Evolutionary conservation across 2,888 invertebrate genomes (phyloP).

Genomic region (Adineta ricciae): DNA sequence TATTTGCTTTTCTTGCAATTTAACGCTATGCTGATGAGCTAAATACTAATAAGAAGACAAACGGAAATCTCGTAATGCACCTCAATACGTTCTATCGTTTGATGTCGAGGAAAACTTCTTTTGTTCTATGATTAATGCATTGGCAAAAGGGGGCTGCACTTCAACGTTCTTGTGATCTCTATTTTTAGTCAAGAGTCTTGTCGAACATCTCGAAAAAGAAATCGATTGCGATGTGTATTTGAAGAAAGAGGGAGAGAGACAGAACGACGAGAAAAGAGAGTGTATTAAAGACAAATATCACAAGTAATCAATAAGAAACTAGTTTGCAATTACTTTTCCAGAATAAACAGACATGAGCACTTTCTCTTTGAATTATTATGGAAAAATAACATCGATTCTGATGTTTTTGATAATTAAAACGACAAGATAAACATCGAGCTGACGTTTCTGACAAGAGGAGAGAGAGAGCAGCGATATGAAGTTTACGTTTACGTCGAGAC

Average conservation of each 20-base stretch:
- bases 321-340: background rate
- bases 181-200: background rate
- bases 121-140: background rate
- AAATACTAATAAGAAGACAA: background rate
- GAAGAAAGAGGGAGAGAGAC: background rate
- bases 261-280: background rate
- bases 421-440: background rate
- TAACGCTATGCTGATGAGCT: too few relatives aligned
- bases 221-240: background rate
- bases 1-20: too few relatives aligned
- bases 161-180: background rate
- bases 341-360: background rate
- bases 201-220: background rate
- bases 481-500: background rate
- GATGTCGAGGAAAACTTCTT: background rate
- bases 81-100: background rate
- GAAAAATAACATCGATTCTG: background rate
- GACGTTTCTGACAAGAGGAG: background rate
- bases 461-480: background rate
- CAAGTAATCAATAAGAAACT: background rate
- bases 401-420: background rate
- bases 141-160: background rate
- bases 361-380: background rate
- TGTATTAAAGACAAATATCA: background rate
- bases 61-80: background rate